Evolutionary conservation across 2,888 invertebrate genomes (phyloP).

Genomic region (Ganaspis brasiliensis): DNA sequence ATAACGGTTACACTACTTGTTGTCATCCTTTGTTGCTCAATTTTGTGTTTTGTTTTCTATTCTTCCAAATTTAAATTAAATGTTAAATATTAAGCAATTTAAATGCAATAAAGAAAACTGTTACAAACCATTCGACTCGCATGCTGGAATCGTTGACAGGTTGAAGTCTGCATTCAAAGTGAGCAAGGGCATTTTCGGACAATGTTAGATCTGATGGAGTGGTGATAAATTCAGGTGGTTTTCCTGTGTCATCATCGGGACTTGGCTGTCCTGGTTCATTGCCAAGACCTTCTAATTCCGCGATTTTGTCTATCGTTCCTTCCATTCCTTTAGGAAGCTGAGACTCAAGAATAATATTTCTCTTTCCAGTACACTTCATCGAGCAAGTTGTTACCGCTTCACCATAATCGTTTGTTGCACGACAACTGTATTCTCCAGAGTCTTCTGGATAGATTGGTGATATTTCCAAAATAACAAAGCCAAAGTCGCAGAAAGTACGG

Average conservation of each 20-base stretch:
- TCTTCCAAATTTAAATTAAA: too few relatives aligned
- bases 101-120: too few relatives aligned
- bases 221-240: slow-evolving; percentile 94
- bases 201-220: slow-evolving; percentile 92
- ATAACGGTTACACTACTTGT: too few relatives aligned
- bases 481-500: slow-evolving; percentile 98
- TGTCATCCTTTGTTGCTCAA: too few relatives aligned
- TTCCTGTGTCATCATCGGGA: slow-evolving; percentile 91
- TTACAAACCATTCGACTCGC: slow-evolving; percentile 98
- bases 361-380: slow-evolving; percentile 95
- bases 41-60: too few relatives aligned
- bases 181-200: slow-evolving; percentile 93
- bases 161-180: slow-evolving; percentile 94
- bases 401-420: slow-evolving; percentile 93
- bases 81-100: too few relatives aligned
- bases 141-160: slow-evolving; percentile 96
- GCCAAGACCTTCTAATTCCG: slow-evolving; percentile 93
- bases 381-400: slow-evolving; percentile 94
- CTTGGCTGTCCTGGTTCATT: slow-evolving; percentile 85
- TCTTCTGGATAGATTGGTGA: slow-evolving; percentile 98
- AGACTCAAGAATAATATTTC: slow-evolving; percentile 94
- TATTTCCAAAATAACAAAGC: slow-evolving; percentile 98
- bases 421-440: slow-evolving; percentile 94
- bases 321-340: slow-evolving; percentile 97
- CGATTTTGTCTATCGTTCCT: slow-evolving; percentile 95